Evolutionary conservation across 1,140 invertebrate genomes (phyloP).

Genomic region (Hyphantria cunea): DNA sequence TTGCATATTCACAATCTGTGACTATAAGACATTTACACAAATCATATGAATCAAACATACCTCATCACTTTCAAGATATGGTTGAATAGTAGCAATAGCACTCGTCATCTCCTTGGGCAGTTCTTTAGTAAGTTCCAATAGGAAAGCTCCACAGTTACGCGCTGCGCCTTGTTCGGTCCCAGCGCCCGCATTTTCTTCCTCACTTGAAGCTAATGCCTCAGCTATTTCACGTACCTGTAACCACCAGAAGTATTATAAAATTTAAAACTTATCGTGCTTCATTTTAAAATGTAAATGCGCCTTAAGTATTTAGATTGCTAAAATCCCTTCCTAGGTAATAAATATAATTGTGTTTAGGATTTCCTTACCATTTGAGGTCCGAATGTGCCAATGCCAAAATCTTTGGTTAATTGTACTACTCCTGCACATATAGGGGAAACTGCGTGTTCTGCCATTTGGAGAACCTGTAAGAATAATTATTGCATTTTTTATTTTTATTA

Average conservation of each 20-base stretch:
- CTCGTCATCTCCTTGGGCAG: constrained; percentile 86
- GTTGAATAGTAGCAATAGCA: constrained; percentile 71
- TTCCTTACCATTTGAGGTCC: constrained; percentile 84
- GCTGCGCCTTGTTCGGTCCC: constrained; percentile 83
- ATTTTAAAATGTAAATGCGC: not conserved
- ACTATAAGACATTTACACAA: no score
- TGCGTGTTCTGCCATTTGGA: constrained; percentile 89
- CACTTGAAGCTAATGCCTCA: constrained; percentile 81
- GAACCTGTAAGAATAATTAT: constrained; percentile 79
- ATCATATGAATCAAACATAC: constrained; percentile 39
- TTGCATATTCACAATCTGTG: no score
- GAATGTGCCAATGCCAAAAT: constrained; percentile 85
- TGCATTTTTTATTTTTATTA: no score
- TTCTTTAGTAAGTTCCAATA: constrained; percentile 86
- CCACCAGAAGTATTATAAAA: not conserved
- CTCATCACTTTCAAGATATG: constrained; percentile 77
- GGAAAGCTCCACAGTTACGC: constrained; percentile 85
- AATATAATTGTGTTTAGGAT: not conserved
- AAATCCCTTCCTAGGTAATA: not conserved
- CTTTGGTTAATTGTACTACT: constrained; percentile 84
- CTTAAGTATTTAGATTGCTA: no score
- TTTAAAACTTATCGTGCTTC: not conserved
- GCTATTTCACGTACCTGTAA: constrained; percentile 86
- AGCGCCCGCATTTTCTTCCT: constrained; percentile 77
- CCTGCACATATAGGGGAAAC: constrained; percentile 86